Evolutionary conservation across 2,797 vertebrate species (phyloP).

Genomic region (Anguilla anguilla): DNA sequence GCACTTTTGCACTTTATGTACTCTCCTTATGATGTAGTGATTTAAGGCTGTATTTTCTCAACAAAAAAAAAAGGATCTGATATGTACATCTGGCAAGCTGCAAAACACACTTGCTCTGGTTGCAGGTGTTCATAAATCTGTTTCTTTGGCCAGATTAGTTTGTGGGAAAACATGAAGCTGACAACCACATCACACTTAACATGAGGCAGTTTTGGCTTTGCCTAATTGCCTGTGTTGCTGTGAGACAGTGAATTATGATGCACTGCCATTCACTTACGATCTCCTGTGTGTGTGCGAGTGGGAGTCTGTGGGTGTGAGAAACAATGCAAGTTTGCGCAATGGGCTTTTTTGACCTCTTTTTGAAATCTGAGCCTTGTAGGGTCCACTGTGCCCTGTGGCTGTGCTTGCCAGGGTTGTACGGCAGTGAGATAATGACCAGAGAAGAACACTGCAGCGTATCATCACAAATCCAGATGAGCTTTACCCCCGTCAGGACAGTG

Average conservation of each 20-base stretch:
- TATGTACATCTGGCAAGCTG: not conserved
- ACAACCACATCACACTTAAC: not conserved
- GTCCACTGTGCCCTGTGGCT: conserved; percentile 15
- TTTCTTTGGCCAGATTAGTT: not conserved
- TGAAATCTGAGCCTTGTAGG: conserved; percentile 18
- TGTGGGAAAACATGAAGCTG: not conserved
- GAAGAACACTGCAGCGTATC: not conserved
- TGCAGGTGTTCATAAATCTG: not conserved
- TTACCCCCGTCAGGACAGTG: not conserved
- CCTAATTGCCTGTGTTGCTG: not conserved
- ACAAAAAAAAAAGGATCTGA: not conserved
- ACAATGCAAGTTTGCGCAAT: not conserved
- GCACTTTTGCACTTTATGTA: not conserved
- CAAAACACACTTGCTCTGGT: not conserved
- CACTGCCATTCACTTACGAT: not conserved
- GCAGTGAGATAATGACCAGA: not conserved
- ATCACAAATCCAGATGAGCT: conserved; percentile 3
- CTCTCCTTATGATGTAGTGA: not conserved
- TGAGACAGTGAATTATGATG: not conserved
- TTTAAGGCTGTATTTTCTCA: not conserved
- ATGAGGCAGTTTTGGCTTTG: not conserved
- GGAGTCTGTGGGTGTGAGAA: not conserved
- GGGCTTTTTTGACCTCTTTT: conserved; percentile 6
- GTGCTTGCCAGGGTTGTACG: not conserved
- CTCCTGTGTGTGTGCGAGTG: not conserved